Percentiles rank a stretch among this genome's conserved stretches.
Conservation (phyloP, 2,797 vertebrate species). For the Furcifer pardalis region DNA sequence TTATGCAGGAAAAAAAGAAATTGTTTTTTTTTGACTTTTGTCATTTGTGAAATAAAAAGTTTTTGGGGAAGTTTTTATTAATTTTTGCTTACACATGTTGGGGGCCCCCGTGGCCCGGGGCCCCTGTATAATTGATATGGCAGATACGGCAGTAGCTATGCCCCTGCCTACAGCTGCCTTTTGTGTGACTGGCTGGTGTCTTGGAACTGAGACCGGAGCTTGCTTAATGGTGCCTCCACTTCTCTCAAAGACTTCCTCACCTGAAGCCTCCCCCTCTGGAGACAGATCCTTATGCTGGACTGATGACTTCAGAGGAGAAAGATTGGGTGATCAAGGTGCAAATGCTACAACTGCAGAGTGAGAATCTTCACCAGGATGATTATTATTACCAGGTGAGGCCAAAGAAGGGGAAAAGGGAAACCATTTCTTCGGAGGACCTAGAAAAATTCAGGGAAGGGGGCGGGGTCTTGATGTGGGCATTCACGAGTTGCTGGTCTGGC, state of each 20-base stretch:
- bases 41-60: no score
- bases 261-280: conserved; percentile 78
- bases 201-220: fast-evolving
- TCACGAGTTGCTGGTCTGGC: not conserved
- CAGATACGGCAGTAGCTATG: no score
- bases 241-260: conserved; percentile 56
- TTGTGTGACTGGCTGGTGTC: not conserved
- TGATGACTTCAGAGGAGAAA: conserved; percentile 92
- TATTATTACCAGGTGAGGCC: conserved; percentile 89
- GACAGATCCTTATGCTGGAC: conserved; percentile 82
- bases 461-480: no score
- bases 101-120: no score
- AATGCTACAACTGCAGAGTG: conserved; percentile 96
- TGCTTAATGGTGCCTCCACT: fast-evolving
- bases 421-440: not conserved
- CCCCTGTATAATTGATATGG: no score
- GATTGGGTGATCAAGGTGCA: conserved; percentile 93
- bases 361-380: conserved; percentile 88
- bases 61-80: no score
- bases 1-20: no score
- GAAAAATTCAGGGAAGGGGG: fast-evolving
- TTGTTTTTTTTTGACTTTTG: no score
- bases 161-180: no score
- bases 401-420: no score
- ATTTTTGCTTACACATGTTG: no score